phyloP scores from a whole-genome alignment of 2,888 invertebrate genomes.

The Calameuta idolon region DNA sequence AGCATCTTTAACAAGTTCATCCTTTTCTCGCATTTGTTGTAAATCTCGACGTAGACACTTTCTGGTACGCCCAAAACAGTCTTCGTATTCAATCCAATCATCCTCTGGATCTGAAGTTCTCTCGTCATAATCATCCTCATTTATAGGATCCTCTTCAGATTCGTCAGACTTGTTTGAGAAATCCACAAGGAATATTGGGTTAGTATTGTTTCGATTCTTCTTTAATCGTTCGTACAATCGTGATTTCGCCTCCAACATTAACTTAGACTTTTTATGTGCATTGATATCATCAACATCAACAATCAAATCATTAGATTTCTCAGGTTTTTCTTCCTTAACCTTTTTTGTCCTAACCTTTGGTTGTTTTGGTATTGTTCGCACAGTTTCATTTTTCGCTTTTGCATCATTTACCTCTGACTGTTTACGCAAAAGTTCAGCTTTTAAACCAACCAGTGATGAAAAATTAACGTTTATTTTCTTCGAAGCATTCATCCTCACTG shows the following conservation, averaged over 20 bases:
- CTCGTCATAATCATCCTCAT: slow-evolving; percentile 40
- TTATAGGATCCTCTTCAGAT: slow-evolving; percentile 42
- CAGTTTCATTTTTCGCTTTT: slow-evolving; percentile 72
- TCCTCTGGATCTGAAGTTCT: slow-evolving; percentile 57
- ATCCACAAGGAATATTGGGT: slow-evolving; percentile 58
- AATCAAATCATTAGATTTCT: slow-evolving; percentile 46
- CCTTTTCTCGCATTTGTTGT: slow-evolving; percentile 74
- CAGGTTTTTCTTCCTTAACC: slow-evolving; percentile 57
- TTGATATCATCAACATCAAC: slow-evolving; percentile 53
- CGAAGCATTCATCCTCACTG: slow-evolving; percentile 49
- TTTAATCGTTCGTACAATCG: slow-evolving; percentile 57
- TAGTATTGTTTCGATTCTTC: slow-evolving; percentile 46
- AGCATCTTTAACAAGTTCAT: slow-evolving; percentile 64
- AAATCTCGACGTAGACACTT: slow-evolving; percentile 86
- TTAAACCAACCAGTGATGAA: slow-evolving; percentile 78
- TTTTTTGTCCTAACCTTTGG: slow-evolving; percentile 58
- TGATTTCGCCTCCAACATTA: slow-evolving; percentile 62
- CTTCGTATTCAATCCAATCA: slow-evolving; percentile 87
- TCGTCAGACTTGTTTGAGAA: slow-evolving; percentile 54
- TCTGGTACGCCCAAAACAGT: slow-evolving; percentile 88
- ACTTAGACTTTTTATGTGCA: slow-evolving; percentile 62
- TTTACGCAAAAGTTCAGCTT: slow-evolving; percentile 89
- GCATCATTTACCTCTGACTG: slow-evolving; percentile 84
- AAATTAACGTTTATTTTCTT: slow-evolving; percentile 61
- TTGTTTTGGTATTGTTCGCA: slow-evolving; percentile 66